Evolutionary conservation across 2,888 invertebrate species (phyloP).

Genomic region (Sussaba pulchella): DNA sequence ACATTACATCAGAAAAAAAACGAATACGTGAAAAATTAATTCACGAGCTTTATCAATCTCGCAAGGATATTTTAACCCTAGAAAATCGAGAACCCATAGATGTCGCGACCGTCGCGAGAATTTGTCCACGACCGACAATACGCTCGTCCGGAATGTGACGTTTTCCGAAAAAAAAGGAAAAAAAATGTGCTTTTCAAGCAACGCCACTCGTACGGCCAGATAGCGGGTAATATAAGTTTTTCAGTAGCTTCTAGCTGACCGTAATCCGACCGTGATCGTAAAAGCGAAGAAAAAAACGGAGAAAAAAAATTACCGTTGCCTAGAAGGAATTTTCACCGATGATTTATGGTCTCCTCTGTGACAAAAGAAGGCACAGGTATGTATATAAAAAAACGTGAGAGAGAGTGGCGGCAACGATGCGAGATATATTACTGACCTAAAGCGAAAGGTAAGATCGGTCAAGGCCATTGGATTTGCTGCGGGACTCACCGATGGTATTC

Average conservation of each 20-base stretch:
- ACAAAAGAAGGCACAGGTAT: slow-evolving; percentile 32
- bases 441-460: slow-evolving; percentile 60
- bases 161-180: background rate
- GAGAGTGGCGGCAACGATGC: slow-evolving; percentile 24
- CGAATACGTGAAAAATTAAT: background rate
- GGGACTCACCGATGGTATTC: background rate
- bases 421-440: slow-evolving; percentile 62
- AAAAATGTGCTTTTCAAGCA: slow-evolving; percentile 36
- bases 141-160: slow-evolving; percentile 21
- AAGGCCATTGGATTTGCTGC: slow-evolving; percentile 57
- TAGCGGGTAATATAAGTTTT: slow-evolving; percentile 60
- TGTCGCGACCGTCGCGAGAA: slow-evolving; percentile 1
- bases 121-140: slow-evolving; percentile 17
- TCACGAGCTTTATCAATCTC: background rate
- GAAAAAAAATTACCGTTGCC: background rate
- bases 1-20: too few species aligned
- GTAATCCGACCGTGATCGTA: slow-evolving; percentile 69
- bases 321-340: slow-evolving; percentile 60
- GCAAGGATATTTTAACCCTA: slow-evolving; percentile 1
- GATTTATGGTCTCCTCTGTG: slow-evolving; percentile 62
- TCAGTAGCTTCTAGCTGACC: slow-evolving; percentile 67
- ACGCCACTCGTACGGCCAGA: slow-evolving; percentile 40
- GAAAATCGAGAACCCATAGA: slow-evolving; percentile 28
- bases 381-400: slow-evolving; percentile 20
- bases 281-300: slow-evolving; percentile 68